Evolutionary conservation across 2,113 vertebrate genomes (phyloP).

Genomic region (Toxotes chatareus): DNA sequence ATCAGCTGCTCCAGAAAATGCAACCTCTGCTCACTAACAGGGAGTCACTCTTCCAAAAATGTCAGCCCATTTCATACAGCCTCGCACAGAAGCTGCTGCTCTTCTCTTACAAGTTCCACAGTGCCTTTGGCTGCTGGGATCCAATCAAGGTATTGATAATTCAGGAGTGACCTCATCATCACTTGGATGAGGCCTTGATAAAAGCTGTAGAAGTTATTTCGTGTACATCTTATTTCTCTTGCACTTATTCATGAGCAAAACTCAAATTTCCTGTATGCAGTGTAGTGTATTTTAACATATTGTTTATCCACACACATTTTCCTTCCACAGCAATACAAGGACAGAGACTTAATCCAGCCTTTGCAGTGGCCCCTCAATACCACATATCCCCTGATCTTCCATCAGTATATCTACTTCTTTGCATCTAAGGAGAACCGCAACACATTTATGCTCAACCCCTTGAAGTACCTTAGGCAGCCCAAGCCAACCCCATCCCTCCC

Average conservation of each 20-base stretch:
- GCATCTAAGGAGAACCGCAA: conserved; percentile 89
- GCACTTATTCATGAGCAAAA: neutral
- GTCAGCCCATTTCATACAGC: conserved; percentile 83
- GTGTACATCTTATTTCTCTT: neutral
- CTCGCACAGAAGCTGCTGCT: conserved; percentile 88
- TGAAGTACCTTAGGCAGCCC: conserved; percentile 92
- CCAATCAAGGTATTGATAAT: conserved; percentile 88
- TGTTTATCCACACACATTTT: neutral
- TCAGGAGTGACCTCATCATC: neutral
- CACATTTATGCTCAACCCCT: conserved; percentile 91
- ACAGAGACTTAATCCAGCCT: conserved; percentile 89
- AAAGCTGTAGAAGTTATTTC: neutral
- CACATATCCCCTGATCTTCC: conserved; percentile 88
- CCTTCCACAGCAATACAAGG: conserved; percentile 81
- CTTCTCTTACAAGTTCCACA: conserved; percentile 88
- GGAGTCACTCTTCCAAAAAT: conserved; percentile 91
- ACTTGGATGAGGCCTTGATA: neutral
- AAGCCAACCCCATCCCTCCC: conserved; percentile 87
- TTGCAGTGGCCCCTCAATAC: conserved; percentile 76
- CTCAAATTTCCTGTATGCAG: neutral
- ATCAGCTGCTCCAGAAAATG: conserved; percentile 84
- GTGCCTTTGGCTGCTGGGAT: conserved; percentile 91
- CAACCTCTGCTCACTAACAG: conserved; percentile 88
- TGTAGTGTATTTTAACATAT: neutral
- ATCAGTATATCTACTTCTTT: conserved; percentile 94